phyloP scores from a whole-genome alignment of 2,797 vertebrate genomes.

The Neostethus bicornis region DNA sequence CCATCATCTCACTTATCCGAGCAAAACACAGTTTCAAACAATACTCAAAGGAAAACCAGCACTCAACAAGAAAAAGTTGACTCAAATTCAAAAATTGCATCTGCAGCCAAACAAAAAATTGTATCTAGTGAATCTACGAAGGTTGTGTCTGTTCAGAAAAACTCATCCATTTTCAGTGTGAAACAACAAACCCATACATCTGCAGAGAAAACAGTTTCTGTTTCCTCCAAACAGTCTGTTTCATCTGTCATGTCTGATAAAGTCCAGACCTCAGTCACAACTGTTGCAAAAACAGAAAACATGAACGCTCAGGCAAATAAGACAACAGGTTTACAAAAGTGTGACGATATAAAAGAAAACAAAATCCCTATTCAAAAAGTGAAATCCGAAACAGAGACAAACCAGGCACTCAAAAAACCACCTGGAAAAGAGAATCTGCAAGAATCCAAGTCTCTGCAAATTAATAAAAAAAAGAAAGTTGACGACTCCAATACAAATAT shows the following conservation, averaged over 20 bases:
- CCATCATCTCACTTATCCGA: slow-evolving; percentile 57
- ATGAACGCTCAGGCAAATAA: slow-evolving; percentile 56
- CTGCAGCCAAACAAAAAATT: slow-evolving; percentile 63
- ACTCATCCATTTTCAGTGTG: slow-evolving; percentile 66
- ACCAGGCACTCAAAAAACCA: slow-evolving; percentile 32
- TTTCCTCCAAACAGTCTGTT: slow-evolving; percentile 61
- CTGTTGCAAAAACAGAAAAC: slow-evolving; percentile 52
- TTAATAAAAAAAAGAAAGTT: slow-evolving; percentile 57
- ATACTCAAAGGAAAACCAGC: slow-evolving; percentile 50
- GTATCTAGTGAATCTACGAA: slow-evolving; percentile 72
- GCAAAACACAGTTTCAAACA: slow-evolving; percentile 47
- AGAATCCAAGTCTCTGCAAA: slow-evolving; percentile 61
- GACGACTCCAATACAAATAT: slow-evolving; percentile 37
- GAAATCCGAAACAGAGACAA: slow-evolving; percentile 44
- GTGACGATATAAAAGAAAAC: slow-evolving; percentile 60
- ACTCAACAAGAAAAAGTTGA: slow-evolving; percentile 55
- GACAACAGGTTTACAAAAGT: slow-evolving; percentile 44
- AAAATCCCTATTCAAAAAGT: slow-evolving; percentile 36
- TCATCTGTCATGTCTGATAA: slow-evolving; percentile 44
- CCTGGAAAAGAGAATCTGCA: slow-evolving; percentile 54
- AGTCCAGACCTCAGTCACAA: slow-evolving; percentile 45
- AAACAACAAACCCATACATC: slow-evolving; percentile 68
- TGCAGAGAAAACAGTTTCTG: slow-evolving; percentile 65
- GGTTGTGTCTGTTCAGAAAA: slow-evolving; percentile 70
- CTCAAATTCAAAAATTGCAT: slow-evolving; percentile 47